Conservation (phyloP, 2,797 vertebrate genomes). For the Spatula clypeata region DNA sequence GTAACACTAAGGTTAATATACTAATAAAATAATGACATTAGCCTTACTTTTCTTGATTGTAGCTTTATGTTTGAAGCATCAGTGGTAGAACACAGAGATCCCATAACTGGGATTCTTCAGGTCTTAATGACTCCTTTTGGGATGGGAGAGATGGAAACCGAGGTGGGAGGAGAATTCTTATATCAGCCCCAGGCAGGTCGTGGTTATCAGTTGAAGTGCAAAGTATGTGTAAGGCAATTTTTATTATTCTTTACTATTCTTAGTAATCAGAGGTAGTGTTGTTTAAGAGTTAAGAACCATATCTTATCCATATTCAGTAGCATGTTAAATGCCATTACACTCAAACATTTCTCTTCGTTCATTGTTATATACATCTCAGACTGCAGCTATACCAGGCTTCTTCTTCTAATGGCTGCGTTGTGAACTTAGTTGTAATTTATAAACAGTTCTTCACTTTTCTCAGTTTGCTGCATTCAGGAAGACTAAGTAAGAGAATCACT, state of each 20-base stretch:
- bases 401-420: not conserved
- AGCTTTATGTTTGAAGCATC: not conserved
- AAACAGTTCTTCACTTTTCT: rapidly evolving
- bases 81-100: not conserved
- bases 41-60: not conserved
- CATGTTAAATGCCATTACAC: not conserved
- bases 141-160: not conserved
- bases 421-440: not conserved
- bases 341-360: not conserved
- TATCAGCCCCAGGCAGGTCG: not conserved
- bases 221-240: not conserved
- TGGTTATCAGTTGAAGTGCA: not conserved
- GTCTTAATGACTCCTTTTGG: not conserved
- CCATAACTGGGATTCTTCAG: not conserved
- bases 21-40: too few species aligned
- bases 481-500: not conserved
- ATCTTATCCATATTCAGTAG: not conserved
- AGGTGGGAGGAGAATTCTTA: not conserved
- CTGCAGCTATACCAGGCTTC: not conserved
- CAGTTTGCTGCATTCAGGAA: not conserved
- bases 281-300: not conserved
- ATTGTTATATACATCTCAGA: not conserved
- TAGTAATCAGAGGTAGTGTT: not conserved
- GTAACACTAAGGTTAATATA: not conserved
- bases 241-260: not conserved